A percentile compares a stretch with the other conserved stretches of the same genome.
Evolutionary conservation across 2,888 invertebrate genomes (phyloP).

Genomic region (Erebia aethiops): DNA sequence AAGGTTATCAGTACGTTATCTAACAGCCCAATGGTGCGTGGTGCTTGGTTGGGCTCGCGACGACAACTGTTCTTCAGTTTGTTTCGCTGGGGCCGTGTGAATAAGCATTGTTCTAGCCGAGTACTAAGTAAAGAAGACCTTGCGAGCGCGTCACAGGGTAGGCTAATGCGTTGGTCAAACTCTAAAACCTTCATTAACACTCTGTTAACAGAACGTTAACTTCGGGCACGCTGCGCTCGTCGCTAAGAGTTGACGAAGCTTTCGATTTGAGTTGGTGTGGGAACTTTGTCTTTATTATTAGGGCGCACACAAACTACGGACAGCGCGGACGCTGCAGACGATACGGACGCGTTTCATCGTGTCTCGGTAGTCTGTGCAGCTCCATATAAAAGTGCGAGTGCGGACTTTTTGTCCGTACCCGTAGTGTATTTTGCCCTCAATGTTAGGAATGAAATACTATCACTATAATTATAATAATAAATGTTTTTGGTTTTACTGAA

Average conservation of each 20-base stretch:
- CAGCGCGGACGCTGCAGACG: no score
- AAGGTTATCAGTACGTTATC: constrained; percentile 40
- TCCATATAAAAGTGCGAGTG: no score
- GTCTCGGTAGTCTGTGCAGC: no score
- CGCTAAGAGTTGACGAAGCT: background rate
- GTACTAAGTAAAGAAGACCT: constrained; percentile 44
- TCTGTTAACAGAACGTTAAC: constrained; percentile 15
- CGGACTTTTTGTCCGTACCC: no score
- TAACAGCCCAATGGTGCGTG: constrained; percentile 68
- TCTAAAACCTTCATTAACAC: constrained; percentile 19
- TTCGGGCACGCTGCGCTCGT: background rate
- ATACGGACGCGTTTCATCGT: no score
- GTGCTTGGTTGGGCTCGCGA: constrained; percentile 67
- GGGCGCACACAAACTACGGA: no score
- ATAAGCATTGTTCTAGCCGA: constrained; percentile 58
- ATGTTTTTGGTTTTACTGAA: no score
- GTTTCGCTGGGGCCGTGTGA: constrained; percentile 72
- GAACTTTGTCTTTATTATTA: background rate
- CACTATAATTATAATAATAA: no score
- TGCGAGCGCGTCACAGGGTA: constrained; percentile 39
- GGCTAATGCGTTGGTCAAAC: constrained; percentile 28
- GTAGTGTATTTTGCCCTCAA: no score
- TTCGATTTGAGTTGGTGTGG: background rate
- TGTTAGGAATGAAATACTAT: no score
- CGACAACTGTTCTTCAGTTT: constrained; percentile 59